Evolutionary conservation across 2,113 vertebrate genomes (phyloP).

Genomic region (Calyptomena viridis): DNA sequence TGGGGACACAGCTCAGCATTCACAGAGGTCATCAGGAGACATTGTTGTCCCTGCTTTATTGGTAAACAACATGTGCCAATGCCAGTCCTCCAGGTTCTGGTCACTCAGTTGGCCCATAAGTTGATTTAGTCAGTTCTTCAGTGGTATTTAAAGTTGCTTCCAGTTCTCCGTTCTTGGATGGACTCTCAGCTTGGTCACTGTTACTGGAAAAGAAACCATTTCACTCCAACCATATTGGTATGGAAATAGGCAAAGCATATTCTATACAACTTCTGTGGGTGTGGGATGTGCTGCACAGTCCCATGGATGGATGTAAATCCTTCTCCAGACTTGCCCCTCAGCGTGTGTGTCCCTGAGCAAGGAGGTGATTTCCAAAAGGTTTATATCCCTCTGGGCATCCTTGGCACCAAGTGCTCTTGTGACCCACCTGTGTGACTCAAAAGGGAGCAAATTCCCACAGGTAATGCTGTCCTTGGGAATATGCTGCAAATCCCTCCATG

Average conservation of each 20-base stretch:
- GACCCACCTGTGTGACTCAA: fast-evolving
- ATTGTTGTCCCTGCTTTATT: conserved; percentile 87
- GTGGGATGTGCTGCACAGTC: not conserved
- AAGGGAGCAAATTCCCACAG: not conserved
- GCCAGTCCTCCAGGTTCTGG: conserved; percentile 88
- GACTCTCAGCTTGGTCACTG: not conserved
- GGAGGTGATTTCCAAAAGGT: too few species aligned
- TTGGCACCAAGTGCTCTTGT: fast-evolving
- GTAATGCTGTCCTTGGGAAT: fast-evolving
- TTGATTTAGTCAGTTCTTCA: conserved; percentile 84
- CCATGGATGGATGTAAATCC: not conserved
- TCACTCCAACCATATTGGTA: not conserved
- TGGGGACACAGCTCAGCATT: conserved; percentile 93
- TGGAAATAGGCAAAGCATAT: not conserved
- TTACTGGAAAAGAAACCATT: not conserved
- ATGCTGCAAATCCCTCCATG: fast-evolving
- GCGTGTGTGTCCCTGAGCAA: fast-evolving
- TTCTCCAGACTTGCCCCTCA: not conserved
- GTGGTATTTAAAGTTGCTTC: not conserved
- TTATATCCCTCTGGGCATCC: fast-evolving
- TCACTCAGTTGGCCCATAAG: conserved; percentile 89
- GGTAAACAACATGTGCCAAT: conserved; percentile 88
- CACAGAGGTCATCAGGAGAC: conserved; percentile 72
- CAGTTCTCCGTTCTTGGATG: not conserved
- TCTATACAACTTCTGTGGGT: not conserved